These are phyloP conservation scores for Pantherophis guttatus DNA, from an alignment of 2,113 vertebrate genomes.

Conservation along the genomic window DNA sequence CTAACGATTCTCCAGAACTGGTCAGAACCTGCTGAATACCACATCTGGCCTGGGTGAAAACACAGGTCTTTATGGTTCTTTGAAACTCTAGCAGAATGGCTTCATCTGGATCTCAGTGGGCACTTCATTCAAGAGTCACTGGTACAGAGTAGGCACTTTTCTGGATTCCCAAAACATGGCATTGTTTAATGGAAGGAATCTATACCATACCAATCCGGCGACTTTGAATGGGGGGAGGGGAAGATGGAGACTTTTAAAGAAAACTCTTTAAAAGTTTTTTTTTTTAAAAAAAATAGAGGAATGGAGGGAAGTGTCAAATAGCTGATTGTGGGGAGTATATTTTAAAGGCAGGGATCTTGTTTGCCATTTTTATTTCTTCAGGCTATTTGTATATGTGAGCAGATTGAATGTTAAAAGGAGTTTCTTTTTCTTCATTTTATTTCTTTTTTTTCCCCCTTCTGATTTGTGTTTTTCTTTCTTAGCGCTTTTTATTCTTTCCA, in stretches of 20 bases:
- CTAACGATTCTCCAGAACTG: too few relatives aligned
- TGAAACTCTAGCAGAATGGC: background rate
- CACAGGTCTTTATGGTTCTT: background rate
- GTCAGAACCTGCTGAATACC: too few relatives aligned
- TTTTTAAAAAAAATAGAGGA: background rate
- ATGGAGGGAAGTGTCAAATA: background rate
- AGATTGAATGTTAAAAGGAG: background rate
- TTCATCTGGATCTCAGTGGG: background rate
- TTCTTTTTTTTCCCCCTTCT: background rate
- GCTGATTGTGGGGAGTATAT: background rate
- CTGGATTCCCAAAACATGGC: background rate
- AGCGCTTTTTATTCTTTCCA: background rate
- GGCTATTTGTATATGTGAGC: background rate
- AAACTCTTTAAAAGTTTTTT: background rate
- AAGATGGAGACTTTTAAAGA: background rate
- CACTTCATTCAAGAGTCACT: background rate
- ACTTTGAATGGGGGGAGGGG: background rate
- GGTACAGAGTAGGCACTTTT: background rate
- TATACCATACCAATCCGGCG: background rate
- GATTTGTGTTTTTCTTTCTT: background rate
- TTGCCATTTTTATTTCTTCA: background rate
- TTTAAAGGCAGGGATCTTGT: background rate
- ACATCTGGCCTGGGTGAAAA: background rate
- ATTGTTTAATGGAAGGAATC: background rate
- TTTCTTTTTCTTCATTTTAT: background rate